These are phyloP conservation scores for Biston betularia DNA, from an alignment of 2,888 invertebrate genomes.

Conservation along the genomic window DNA sequence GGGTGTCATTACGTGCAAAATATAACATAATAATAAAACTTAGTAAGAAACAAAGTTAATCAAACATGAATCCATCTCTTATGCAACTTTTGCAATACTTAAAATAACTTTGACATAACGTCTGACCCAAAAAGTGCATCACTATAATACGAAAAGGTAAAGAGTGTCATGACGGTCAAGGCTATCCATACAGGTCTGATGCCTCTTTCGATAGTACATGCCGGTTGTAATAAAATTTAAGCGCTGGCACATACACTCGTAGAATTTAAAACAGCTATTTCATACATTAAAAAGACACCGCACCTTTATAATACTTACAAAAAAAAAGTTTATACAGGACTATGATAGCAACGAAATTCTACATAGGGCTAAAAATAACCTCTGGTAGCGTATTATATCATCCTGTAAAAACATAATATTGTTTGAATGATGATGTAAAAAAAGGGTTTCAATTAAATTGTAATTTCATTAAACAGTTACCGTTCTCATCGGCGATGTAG, in stretches of 20 bases:
- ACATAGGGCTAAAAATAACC: no score
- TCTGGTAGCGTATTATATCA: no score
- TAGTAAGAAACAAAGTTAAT: conserved; percentile 10
- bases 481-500: conserved; percentile 91
- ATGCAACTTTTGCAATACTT: conserved; percentile 4
- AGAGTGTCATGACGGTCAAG: conserved; percentile 19
- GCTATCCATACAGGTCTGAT: conserved; percentile 9
- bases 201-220: conserved; percentile 6
- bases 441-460: not conserved
- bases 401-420: no score
- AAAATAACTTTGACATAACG: not conserved
- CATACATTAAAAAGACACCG: not conserved
- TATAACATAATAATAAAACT: conserved; percentile 16
- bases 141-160: conserved; percentile 6
- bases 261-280: conserved; percentile 12
- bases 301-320: not conserved
- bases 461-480: conserved; percentile 59
- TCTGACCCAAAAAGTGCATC: conserved; percentile 7
- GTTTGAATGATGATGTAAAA: not conserved
- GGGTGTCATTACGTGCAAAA: conserved; percentile 19
- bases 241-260: not conserved
- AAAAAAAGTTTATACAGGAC: not conserved
- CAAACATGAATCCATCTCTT: conserved; percentile 8
- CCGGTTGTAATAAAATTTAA: conserved; percentile 8
- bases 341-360: not conserved